These are phyloP conservation scores for Rhysida immarginata DNA, from an alignment of 1,140 invertebrate genomes.

Conservation along the genomic window DNA sequence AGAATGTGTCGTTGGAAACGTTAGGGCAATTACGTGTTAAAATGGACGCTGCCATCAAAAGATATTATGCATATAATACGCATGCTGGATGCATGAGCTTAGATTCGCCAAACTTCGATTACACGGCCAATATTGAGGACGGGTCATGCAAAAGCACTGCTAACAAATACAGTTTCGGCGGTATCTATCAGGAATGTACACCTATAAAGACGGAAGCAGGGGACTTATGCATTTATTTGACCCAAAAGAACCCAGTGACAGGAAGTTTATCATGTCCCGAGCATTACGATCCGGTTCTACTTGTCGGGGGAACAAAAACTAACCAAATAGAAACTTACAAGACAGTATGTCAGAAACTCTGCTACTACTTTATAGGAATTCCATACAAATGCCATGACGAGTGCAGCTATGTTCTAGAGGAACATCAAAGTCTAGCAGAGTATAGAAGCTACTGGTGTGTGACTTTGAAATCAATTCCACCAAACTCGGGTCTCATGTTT, in stretches of 20 bases:
- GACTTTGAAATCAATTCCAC: neutral
- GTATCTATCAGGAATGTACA: neutral
- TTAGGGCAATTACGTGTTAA: neutral
- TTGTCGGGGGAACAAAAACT: neutral
- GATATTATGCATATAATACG: neutral
- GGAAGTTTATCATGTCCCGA: neutral
- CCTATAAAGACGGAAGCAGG: neutral
- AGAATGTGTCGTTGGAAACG: neutral
- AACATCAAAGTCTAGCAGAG: too few species aligned
- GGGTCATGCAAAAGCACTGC: neutral
- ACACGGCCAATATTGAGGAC: neutral
- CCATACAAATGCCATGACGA: too few species aligned
- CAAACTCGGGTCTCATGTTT: neutral
- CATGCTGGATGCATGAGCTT: neutral
- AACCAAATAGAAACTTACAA: too few species aligned
- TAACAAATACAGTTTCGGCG: neutral
- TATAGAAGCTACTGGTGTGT: neutral
- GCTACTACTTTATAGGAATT: neutral
- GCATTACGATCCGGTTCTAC: neutral
- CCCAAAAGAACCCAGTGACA: neutral
- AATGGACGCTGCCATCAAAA: neutral
- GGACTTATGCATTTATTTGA: too few species aligned
- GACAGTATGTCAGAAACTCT: neutral
- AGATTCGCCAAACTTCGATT: neutral
- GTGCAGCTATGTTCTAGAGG: too few species aligned